These are phyloP conservation scores for Caenorhabditis macrosperma DNA, from an alignment of 2,888 invertebrate genomes.

Conservation along the genomic window DNA sequence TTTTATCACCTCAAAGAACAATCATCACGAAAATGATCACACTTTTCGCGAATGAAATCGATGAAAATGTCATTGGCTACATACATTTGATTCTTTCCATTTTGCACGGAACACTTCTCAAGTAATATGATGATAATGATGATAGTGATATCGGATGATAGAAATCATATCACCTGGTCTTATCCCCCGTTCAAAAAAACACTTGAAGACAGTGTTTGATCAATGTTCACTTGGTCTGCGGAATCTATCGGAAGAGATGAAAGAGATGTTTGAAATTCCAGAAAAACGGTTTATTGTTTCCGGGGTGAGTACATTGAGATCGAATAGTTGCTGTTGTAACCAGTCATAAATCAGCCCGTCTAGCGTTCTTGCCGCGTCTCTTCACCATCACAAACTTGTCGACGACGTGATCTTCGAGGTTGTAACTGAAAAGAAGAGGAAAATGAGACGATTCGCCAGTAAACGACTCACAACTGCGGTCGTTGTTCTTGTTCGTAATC, in stretches of 20 bases:
- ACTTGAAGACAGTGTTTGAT: background rate
- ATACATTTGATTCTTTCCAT: background rate
- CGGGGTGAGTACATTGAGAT: no score
- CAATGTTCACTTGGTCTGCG: background rate
- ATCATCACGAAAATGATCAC: background rate
- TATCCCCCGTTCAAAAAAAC: no score
- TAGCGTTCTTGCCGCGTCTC: conserved; percentile 9
- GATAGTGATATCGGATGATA: background rate
- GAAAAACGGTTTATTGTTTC: no score
- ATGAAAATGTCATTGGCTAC: background rate
- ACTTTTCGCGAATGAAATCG: background rate
- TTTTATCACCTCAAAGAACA: conserved; percentile 35
- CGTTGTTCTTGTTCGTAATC: no score
- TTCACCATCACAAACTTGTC: conserved; percentile 42
- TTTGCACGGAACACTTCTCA: conserved; percentile 4
- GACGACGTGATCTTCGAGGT: conserved; percentile 27
- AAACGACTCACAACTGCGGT: no score
- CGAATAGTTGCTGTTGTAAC: no score
- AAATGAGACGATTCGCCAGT: background rate
- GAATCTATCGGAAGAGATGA: no score
- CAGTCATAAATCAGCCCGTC: background rate
- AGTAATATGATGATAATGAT: conserved; percentile 8
- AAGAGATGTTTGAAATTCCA: no score
- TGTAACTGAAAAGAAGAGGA: conserved; percentile 14
- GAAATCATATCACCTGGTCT: background rate